Base-by-base conservation (phyloP, 2,888 invertebrate genomes). In the Brassicogethes aeneus region DNA sequence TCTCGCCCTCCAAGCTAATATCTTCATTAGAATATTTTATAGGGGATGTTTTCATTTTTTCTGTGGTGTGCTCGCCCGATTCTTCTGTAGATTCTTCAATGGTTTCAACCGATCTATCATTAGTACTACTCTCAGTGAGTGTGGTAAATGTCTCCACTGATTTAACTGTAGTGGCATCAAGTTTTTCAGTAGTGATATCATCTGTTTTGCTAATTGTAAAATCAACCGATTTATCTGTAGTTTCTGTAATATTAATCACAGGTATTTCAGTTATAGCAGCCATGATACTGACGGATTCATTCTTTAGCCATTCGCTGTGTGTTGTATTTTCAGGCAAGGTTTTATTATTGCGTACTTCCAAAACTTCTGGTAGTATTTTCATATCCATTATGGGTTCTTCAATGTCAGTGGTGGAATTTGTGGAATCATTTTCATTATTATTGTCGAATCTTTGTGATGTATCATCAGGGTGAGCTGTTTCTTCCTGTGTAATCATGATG, bases 261-360 rank as follows among this genome's bases (percentile, higher is more conserved):
- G 40, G 10, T 12, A 39, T 31, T 15, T 23, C 34, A 16, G 34
- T n/a, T n/a, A 8, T 39, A 3, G 44, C 41, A 5, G 40, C 42
- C 15, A 44, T 39, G 17, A 34, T 43, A 5, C 15, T 34, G 5
- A 32, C 13, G 12, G 8, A 10, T 5, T 32, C 14, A 13, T 32
- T 32, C 51, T 66, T 67, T 34, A 67, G 42, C 66, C 65, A 66
- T 44, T 61, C 59, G 36, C 48, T 47, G 35, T 60, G 41, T 8
- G 60, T 51, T 3, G 39, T 36, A 34, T 55, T 59, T 37, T 45
- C 41, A 12, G 52, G 51, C 15, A 49, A 44, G 7, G 60, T 58
- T 39, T 55, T 57, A 41, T 61, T 61, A 38, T 50, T 57, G 15
- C 60, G 44, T 2, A 57, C 52, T 16, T 56, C 55, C 17, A 64